Evolutionary conservation across 2,113 vertebrate genomes (phyloP).

Genomic region (Mustela nigripes): DNA sequence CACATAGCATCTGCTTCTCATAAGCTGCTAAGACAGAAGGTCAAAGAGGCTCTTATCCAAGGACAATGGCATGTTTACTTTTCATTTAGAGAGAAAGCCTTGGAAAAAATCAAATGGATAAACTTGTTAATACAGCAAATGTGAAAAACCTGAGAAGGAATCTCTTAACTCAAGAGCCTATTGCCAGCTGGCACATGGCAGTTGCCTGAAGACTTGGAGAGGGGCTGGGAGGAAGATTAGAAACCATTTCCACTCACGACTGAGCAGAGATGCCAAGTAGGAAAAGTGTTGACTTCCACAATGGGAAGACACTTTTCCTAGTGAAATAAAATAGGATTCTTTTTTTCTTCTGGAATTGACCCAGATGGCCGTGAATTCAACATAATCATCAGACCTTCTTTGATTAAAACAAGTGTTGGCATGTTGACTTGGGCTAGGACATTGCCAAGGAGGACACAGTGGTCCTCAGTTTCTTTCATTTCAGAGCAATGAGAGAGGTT

Average conservation of each 20-base stretch:
- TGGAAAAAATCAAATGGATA: slow-evolving; percentile 71
- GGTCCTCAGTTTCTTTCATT: not conserved
- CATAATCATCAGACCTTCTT: not conserved
- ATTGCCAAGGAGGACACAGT: not conserved
- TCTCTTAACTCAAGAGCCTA: not conserved
- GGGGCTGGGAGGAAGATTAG: not conserved
- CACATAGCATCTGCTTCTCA: slow-evolving; percentile 72
- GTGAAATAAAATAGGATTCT: not conserved
- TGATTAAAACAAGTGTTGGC: not conserved
- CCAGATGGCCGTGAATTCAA: not conserved
- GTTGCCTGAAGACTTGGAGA: slow-evolving; percentile 49
- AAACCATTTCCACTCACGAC: slow-evolving; percentile 1
- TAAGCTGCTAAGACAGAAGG: slow-evolving; percentile 58
- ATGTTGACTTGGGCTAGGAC: not conserved
- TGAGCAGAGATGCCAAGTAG: slow-evolving; percentile 8
- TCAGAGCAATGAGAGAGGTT: not conserved
- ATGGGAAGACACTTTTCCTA: slow-evolving; percentile 55
- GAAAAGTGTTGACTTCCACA: not conserved
- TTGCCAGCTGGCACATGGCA: slow-evolving; percentile 63
- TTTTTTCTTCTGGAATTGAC: not conserved
- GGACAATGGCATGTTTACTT: slow-evolving; percentile 75
- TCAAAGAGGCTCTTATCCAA: slow-evolving; percentile 66
- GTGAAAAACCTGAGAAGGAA: slow-evolving; percentile 57
- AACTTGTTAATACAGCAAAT: slow-evolving; percentile 76
- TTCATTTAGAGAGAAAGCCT: slow-evolving; percentile 67